Base-by-base conservation (phyloP, 2,797 vertebrate species). In the Poeciliopsis gracilis region DNA sequence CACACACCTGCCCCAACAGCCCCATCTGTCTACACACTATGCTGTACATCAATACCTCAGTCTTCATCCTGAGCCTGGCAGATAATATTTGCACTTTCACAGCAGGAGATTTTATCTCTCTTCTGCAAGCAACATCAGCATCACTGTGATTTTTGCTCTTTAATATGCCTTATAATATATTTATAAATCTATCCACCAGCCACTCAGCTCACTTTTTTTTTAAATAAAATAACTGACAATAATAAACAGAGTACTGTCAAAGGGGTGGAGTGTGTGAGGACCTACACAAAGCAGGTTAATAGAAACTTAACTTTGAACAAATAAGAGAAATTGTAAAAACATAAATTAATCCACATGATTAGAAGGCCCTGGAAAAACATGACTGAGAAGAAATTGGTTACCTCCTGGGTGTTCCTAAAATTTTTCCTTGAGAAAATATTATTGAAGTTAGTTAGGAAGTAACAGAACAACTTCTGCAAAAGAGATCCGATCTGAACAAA, bases 31-130 rank as follows among this genome's bases (percentile, higher is more conserved):
- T 83, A 72, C 51, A 63, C 75, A 80, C 72, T 72, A 75, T 82
- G 59, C 73, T 76, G 63, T 83, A 67, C 55, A 10, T 61, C 23
- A 45, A 77, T 77, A 74, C 76, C 74, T 75, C 2, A 8, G 51
- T 83, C 82, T 83, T 78, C 72, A 86, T 89, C 72, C 77, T 47
- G 66, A 90, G 80, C 36, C 75, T 82, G 75, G 25, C 63, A 70
- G 51, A 84, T 76, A 76, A 66, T 77, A 85, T 84, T 80, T 83
- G 41, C 81, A 76, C 70, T 83, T 75, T 63, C 77, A 67, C 51
- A 69, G 75, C 79, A 81, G 79, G 78, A 84, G 81, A 90, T 84
- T 53, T 3, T 70, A 85, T 81, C 82, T 80, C 82, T 80, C 20
- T 79, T 72, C 76, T 70, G 46, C 43, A 25, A 70, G 33, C 51